phyloP scores from a whole-genome alignment of 2,797 vertebrate genomes.

The Pangasius sanitwongsei region DNA sequence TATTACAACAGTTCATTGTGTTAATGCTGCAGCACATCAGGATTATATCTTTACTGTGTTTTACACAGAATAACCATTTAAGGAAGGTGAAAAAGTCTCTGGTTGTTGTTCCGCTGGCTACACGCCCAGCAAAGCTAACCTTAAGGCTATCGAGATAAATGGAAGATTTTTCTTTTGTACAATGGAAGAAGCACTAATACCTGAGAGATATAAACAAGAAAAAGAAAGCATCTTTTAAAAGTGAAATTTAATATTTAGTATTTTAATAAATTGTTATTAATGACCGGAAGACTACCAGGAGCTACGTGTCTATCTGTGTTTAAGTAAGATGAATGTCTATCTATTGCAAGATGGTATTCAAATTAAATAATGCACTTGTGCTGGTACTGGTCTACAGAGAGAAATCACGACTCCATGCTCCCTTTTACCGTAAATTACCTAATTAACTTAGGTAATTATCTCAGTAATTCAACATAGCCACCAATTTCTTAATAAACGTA shows the following conservation, averaged over 20 bases:
- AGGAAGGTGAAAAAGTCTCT: not conserved
- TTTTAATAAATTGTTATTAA: not conserved
- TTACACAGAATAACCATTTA: not conserved
- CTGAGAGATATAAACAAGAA: not conserved
- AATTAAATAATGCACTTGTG: not conserved
- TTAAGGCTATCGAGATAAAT: not conserved
- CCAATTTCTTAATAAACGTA: not conserved
- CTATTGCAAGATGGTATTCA: not conserved
- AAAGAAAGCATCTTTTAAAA: not conserved
- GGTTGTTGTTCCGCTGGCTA: not conserved
- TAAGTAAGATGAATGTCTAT: not conserved
- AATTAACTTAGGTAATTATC: conserved; percentile 20
- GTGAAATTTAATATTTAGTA: not conserved
- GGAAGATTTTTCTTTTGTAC: not conserved
- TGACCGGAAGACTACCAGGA: not conserved
- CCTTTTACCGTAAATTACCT: not conserved
- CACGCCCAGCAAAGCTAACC: not conserved
- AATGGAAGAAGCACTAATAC: not conserved
- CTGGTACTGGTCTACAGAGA: not conserved
- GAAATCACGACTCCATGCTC: not conserved
- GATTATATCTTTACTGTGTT: not conserved
- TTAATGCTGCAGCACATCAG: not conserved
- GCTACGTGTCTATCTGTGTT: not conserved
- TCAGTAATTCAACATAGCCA: not conserved
- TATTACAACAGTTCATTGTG: not conserved